Base-by-base conservation (phyloP, 1,140 invertebrate species). In the Macrocentrus cingulum region DNA sequence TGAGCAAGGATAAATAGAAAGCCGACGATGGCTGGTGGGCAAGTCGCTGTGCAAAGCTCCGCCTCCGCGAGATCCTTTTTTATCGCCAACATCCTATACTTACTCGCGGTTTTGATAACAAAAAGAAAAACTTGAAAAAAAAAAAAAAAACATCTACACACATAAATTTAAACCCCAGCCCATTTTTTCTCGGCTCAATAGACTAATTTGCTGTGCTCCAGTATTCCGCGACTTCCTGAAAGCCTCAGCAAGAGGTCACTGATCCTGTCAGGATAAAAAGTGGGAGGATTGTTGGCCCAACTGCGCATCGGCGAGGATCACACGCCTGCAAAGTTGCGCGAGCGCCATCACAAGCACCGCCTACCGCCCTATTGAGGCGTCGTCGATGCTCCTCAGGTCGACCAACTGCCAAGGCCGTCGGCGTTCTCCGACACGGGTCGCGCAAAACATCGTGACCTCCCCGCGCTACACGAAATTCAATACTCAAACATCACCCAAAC, bases 311-410 rank as follows among this genome's bases (percentile, higher is more conserved):
- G 19, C 1, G 18, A 32, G 18, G 15, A 16, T 56, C 63, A 60
- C 66, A 68, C 68, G 72, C 70, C 62, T 71, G 69, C 71, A 69
- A 63, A 70, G 63, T 59, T 23, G 53, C 50, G 62, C 55, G 60
- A 63, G 60, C 32, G 63, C 50, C 50, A 51, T 9, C 25, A 20
- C 9, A 54, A 45, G 70, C 64, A 61, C 75, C 76, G 76, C 76
- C 76, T 66, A 74, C 70, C 67, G 66, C 71, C 70, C 72, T 71
- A 74, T 71, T 68, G 58, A 68, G 34, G 51, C 55, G 20, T 55
- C 56, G 50, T 55, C 56, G 50, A 44, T 61, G 60, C 57, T 64
- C 55, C 32, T 25, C 23, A 2, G 49, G 60, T 66, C 64, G 67
- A 67, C 66, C 68, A 67, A 69, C 66, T 23, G 13, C 41, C 53